Evolutionary conservation across 1,140 invertebrate species (phyloP), one percentile per base, ranked within the genome.

Genomic region (Ceratoteleas bidentatus): DNA sequence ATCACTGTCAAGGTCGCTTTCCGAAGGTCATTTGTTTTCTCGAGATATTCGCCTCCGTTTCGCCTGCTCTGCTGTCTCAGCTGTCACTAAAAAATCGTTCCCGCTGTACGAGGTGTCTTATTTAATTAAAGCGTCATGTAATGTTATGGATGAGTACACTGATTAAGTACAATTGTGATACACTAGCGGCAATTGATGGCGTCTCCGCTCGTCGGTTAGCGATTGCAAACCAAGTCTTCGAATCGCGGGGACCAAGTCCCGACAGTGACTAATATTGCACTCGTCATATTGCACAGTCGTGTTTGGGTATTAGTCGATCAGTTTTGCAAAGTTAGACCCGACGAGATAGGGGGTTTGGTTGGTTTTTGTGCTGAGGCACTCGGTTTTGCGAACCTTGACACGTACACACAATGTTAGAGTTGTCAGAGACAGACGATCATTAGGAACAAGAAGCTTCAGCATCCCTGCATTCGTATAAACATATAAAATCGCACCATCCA

Each of bases 1-100:
- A 92, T 92, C 91, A 89, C 91, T 92, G 90, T 91, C 91, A 92
- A 92, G 90, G 88, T 92, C 90, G 86, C 90, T 91, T 90, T 88
- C 91, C 88, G 90, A 91, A 90, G 90, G 91, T 92, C 90, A 92
- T 91, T 92, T 91, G 89, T 89, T 91, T 88, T 92, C 91, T 87
- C 91, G 90, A 75, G 89, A 91, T 91, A 91, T 91, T 90, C 90
- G 89, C 85, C 91, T 90, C 86, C 91, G 87, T 87, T 91, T 92
- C 74, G 90, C 87, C 84, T 92, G 91, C 84, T 91, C 90, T 83
- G 89, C 89, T 76, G 88, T 87, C 85, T 91, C 91, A 76, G 90
- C 88, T 85, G 89, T 91, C 89, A 90, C 91, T 92, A 91, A 90
- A 92, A 92, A 89, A 91, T 91, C 87, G 87, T 90, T 90, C 87